These are phyloP conservation scores for Macaca nemestrina DNA, from an alignment of 2,113 vertebrate genomes.

Conservation along the genomic window DNA sequence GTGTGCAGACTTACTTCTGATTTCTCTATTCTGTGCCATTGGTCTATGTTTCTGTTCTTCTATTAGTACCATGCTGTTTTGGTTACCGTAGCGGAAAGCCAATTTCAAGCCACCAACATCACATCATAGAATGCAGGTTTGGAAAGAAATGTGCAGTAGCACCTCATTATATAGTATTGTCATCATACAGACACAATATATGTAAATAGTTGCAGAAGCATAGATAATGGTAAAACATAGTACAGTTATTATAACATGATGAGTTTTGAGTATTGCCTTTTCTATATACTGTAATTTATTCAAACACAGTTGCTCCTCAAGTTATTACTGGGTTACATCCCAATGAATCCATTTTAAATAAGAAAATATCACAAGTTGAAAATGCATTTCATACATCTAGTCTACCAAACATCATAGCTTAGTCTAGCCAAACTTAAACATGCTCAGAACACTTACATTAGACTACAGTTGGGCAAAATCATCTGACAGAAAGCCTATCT, in stretches of 20 bases:
- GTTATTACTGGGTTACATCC: not conserved
- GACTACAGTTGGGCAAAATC: not conserved
- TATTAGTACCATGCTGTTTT: too few species aligned
- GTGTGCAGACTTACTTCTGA: too few species aligned
- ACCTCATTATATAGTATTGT: not conserved
- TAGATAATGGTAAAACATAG: not conserved
- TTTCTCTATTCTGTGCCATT: too few species aligned
- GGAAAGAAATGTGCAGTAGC: not conserved
- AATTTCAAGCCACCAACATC: not conserved
- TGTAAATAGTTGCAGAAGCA: not conserved
- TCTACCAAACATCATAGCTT: not conserved
- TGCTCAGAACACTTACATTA: not conserved
- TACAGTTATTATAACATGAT: not conserved
- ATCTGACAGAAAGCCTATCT: not conserved
- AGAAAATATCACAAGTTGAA: not conserved
- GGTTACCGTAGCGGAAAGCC: not conserved
- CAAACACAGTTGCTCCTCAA: not conserved
- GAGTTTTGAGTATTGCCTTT: not conserved
- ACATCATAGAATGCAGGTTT: not conserved
- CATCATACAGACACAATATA: not conserved
- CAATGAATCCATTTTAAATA: not conserved
- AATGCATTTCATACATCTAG: not conserved
- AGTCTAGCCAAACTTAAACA: not conserved
- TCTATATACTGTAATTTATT: not conserved
- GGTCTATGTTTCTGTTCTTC: too few species aligned